Conservation (phyloP, 2,888 invertebrate genomes). For the Deilephila porcellus region DNA sequence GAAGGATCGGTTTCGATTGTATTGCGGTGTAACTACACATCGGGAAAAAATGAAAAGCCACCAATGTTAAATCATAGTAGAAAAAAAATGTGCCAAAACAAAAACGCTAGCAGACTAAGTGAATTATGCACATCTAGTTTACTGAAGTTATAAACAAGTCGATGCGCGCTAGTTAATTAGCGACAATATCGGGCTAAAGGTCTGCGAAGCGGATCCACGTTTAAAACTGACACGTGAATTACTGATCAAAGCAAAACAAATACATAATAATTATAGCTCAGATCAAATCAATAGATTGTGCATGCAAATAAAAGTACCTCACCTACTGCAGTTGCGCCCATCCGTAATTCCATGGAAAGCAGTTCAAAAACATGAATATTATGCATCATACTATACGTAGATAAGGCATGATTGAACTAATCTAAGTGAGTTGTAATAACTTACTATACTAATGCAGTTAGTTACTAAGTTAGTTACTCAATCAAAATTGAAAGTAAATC, state of each 20-base stretch:
- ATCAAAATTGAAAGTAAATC: too few species aligned
- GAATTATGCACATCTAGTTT: background rate
- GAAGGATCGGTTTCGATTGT: too few species aligned
- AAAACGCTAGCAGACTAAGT: background rate
- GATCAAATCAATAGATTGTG: background rate
- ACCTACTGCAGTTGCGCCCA: conserved; percentile 13
- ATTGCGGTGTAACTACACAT: too few species aligned
- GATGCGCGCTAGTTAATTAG: background rate
- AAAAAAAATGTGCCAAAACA: background rate
- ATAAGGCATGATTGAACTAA: background rate
- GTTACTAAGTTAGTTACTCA: too few species aligned
- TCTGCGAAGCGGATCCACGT: background rate
- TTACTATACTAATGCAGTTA: too few species aligned
- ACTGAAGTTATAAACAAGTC: conserved; percentile 1
- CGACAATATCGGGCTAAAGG: background rate
- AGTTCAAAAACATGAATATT: background rate
- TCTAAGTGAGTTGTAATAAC: too few species aligned
- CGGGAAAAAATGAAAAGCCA: too few species aligned
- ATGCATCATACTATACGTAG: background rate
- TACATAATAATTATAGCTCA: background rate
- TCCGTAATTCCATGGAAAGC: conserved; percentile 6
- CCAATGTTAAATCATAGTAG: too few species aligned
- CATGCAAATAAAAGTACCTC: background rate
- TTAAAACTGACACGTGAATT: background rate
- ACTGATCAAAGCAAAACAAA: background rate